Base-by-base conservation (phyloP, 2,797 vertebrate genomes). In the Craterocephalus amniculus region DNA sequence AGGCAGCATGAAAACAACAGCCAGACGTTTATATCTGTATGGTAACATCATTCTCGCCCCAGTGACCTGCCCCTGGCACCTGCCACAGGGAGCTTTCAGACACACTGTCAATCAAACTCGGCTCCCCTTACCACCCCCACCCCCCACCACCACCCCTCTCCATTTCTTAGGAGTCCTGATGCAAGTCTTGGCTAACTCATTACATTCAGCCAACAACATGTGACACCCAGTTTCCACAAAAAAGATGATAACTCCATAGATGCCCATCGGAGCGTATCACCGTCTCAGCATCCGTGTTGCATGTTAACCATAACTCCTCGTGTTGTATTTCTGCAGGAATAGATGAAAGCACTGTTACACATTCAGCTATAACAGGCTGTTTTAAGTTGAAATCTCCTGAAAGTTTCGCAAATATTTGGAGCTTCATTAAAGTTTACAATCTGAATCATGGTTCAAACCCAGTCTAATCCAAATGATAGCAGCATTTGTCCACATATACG, bases 61-160 rank as follows among this genome's bases (percentile, higher is more conserved):
- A 65, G 51, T 85, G 88, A 90, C 84, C 84, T 81, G 85, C 87
- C 83, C 83, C 75, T 73, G 84, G 87, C 84, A 88, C 76, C 76
- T 81, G 63, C 87, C 79, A 82, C 78, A 58, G 71, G 81, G 81
- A 79, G 70, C 74, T 83, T 55, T 60, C 38, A 72, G 63, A 76
- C 72, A 68, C 67, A 67, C 85, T 80, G 87, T 88, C 88, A 92
- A 81, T 91, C 90, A 91, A 86, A 79, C 57, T 67, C 66, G 58
- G 20, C 45, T 45, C 11, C 35, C 61, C 48, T 36, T 26, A 54
- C 58, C 35, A 48, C 16, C 27, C 40, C 36, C 49, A 10, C 65
- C 54, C 22, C 58, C 43, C 8, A 4, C 29, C 6, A 9, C 3
- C 7, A n/a, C n/a, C n/a, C n/a, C n/a, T n/a, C 6, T 31, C 57